These are phyloP conservation scores for Tanypteryx hageni DNA, from an alignment of 2,888 invertebrate genomes.

Conservation along the genomic window DNA sequence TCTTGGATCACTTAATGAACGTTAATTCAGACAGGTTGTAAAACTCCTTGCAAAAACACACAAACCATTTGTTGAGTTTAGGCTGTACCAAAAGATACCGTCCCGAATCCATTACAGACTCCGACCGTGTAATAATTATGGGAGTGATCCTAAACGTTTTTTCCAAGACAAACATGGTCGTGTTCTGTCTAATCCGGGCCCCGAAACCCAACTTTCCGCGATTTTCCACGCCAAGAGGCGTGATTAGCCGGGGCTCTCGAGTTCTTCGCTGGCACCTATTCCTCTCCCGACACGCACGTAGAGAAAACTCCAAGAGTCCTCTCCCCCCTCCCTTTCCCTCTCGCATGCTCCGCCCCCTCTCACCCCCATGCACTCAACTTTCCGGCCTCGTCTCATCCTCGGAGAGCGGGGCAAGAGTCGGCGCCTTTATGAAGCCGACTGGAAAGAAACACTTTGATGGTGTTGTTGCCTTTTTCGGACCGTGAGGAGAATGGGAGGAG, in stretches of 20 bases:
- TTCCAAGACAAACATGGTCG: neutral
- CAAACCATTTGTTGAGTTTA: no score
- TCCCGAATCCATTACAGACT: neutral
- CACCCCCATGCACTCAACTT: neutral
- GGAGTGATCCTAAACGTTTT: neutral
- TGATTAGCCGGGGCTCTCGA: neutral
- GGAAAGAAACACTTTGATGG: conserved; percentile 50
- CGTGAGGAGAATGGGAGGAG: neutral
- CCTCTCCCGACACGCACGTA: neutral
- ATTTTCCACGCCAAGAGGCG: neutral
- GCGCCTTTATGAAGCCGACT: conserved; percentile 22
- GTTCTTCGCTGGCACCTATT: neutral
- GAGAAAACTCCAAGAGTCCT: neutral
- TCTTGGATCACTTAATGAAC: no score
- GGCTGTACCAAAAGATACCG: neutral
- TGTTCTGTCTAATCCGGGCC: neutral
- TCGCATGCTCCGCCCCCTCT: neutral
- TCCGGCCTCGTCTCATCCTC: neutral
- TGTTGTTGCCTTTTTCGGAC: conserved; percentile 34
- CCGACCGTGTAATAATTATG: neutral
- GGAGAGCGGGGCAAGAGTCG: neutral
- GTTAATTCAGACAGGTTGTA: no score
- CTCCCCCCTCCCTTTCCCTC: neutral
- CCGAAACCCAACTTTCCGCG: neutral
- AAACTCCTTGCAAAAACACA: no score